Conservation (phyloP, 2,797 vertebrate species). For the Brachymystax lenok region DNA sequence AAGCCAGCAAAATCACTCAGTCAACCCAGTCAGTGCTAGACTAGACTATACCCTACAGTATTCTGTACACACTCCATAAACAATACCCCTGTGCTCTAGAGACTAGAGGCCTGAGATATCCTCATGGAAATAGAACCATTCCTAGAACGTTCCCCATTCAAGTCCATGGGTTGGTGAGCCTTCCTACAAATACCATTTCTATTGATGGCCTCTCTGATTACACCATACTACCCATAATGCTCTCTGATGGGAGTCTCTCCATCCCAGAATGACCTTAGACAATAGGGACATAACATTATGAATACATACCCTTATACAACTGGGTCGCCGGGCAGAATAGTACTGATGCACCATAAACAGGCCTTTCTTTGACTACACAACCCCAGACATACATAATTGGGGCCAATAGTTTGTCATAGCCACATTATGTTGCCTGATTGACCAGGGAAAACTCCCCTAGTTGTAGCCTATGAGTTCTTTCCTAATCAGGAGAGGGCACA, state of each 20-base stretch:
- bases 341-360: background rate
- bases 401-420: too few species aligned
- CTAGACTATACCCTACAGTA: background rate
- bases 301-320: background rate
- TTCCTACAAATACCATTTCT: background rate
- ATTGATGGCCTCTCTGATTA: conserved; percentile 1
- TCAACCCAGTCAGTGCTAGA: background rate
- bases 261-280: conserved; percentile 7
- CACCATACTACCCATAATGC: conserved; percentile 10
- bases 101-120: background rate
- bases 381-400: too few species aligned
- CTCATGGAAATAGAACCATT: too few species aligned
- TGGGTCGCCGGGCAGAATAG: background rate
- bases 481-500: too few species aligned
- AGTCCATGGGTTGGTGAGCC: too few species aligned
- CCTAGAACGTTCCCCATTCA: too few species aligned
- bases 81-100: background rate
- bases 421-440: too few species aligned
- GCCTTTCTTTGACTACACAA: background rate
- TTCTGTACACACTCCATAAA: background rate
- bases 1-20: background rate
- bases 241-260: conserved; percentile 27
- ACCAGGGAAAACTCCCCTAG: background rate
- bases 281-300: conserved; percentile 2
- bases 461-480: background rate